Conservation (phyloP, 1,140 invertebrate genomes). For the Aphelenchoides avenae region DNA sequence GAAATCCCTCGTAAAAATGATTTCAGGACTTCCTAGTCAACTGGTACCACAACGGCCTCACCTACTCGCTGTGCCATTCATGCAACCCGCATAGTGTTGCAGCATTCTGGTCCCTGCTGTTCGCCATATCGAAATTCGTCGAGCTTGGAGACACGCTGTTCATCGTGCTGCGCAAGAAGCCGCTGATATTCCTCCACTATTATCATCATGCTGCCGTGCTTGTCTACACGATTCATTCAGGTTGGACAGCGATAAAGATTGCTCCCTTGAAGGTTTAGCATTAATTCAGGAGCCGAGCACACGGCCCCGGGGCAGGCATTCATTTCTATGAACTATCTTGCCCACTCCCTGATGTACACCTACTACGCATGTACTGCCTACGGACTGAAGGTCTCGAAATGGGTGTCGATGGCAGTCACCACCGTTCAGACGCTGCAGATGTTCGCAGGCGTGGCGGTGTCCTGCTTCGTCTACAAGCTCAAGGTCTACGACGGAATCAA, state of each 20-base stretch:
- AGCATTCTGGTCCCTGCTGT: constrained; percentile 68
- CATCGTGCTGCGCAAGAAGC: constrained; percentile 56
- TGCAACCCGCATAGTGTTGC: constrained; percentile 77
- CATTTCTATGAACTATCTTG: constrained; percentile 95
- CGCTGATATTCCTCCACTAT: constrained; percentile 58
- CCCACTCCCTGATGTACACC: constrained; percentile 94
- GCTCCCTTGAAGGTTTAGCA: neutral
- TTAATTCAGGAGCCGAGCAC: constrained; percentile 69
- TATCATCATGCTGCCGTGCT: constrained; percentile 71
- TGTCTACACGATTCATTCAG: constrained; percentile 93
- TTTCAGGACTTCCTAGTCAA: constrained; percentile 52
- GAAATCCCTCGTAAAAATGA: constrained; percentile 14
- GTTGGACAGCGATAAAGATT: constrained; percentile 60
- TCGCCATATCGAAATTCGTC: constrained; percentile 58
- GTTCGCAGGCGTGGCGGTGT: constrained; percentile 43
- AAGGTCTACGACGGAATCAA: constrained; percentile 27
- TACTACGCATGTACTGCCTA: constrained; percentile 88
- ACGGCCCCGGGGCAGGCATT: constrained; percentile 92
- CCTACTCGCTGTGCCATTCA: constrained; percentile 55
- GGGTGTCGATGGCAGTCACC: constrained; percentile 86
- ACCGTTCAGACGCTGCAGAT: constrained; percentile 78
- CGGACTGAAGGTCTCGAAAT: constrained; percentile 74
- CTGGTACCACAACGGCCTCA: constrained; percentile 64
- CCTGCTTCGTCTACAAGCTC: constrained; percentile 42
- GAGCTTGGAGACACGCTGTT: constrained; percentile 59